These are phyloP conservation scores for Panopea generosa DNA, from an alignment of 2,888 invertebrate species.

Conservation along the genomic window DNA sequence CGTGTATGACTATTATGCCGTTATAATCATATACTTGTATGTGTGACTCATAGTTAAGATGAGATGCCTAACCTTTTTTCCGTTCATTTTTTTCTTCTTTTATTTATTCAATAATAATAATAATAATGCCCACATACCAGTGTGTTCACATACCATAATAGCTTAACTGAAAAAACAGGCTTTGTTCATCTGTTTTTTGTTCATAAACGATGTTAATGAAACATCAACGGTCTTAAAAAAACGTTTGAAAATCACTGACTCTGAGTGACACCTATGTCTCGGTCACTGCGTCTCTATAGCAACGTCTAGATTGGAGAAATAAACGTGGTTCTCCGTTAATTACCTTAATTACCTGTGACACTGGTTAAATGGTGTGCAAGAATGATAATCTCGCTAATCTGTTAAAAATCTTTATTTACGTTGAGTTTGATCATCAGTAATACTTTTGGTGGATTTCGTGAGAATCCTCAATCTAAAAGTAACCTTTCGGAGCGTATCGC, in stretches of 20 bases:
- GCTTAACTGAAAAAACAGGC: too few relatives aligned
- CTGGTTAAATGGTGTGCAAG: slow-evolving; percentile 11
- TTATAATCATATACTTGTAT: too few relatives aligned
- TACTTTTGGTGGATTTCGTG: slow-evolving; percentile 22
- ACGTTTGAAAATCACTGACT: slow-evolving; percentile 31
- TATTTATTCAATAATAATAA: too few relatives aligned
- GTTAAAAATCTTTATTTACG: slow-evolving; percentile 1
- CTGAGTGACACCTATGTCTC: slow-evolving; percentile 43
- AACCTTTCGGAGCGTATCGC: too few relatives aligned
- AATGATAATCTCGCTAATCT: slow-evolving; percentile 35
- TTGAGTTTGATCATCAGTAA: neutral
- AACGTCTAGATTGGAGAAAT: slow-evolving; percentile 29
- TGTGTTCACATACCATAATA: too few relatives aligned
- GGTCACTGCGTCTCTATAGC: slow-evolving; percentile 46
- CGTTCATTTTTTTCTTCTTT: too few relatives aligned
- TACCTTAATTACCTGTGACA: slow-evolving; percentile 60
- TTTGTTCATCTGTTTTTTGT: too few relatives aligned
- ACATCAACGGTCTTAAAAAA: neutral
- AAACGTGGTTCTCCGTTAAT: slow-evolving; percentile 47
- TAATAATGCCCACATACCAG: too few relatives aligned
- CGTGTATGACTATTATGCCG: too few relatives aligned
- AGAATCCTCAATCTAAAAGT: too few relatives aligned
- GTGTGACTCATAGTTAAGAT: too few relatives aligned
- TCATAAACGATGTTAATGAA: neutral
- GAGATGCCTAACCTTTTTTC: too few relatives aligned